Base-by-base conservation (phyloP, 2,113 vertebrate species). In the Misgurnus mizolepis region DNA sequence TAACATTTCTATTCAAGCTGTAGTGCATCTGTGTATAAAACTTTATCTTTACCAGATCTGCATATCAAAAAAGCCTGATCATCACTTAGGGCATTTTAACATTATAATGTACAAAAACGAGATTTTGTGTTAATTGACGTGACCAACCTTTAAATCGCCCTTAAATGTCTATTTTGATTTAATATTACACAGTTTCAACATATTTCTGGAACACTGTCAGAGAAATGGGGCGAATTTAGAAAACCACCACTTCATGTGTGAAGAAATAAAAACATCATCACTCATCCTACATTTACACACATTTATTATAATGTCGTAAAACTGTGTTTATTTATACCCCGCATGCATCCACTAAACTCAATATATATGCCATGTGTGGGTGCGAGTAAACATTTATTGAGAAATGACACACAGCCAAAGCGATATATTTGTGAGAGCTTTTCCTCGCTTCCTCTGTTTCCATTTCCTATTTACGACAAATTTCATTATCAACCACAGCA, bases 341-440 rank as follows among this genome's bases (percentile, higher is more conserved):
- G 12, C 39, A 73, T 43, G 70, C 70, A 43, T 8, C 34, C 6
- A 9, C 5, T 43, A 72, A 34, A 72, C 70, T 60, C 39, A 73
- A 73, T 73, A 60, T 73, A 60, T 60, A 43, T 60, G 10, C 53
- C 6, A 8, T 43, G 53, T 12, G 53, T 58, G 39, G 9, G 55
- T 60, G 50, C 2, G 70, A 41, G 70, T 22, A 73, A 73, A 73
- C 39, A 73, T 60, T 22, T 43, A 60, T 73, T 60, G 55, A 43
- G 39, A 43, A 73, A 73, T 73, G 9, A 18, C 70, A 71, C 68
- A 56, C 34, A 56, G n/a, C 34, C n/a, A 27, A 73, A 41, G 43
- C 17, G 43, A 45, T 43, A 7, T 3, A 43, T 73, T 70, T 17
- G 7, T 4, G 0, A 58, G 53, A 55, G 53, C 12, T 6, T n/a